Conservation (phyloP, 64 coral and sea anemone species). For the Platygyra sinensis region DNA sequence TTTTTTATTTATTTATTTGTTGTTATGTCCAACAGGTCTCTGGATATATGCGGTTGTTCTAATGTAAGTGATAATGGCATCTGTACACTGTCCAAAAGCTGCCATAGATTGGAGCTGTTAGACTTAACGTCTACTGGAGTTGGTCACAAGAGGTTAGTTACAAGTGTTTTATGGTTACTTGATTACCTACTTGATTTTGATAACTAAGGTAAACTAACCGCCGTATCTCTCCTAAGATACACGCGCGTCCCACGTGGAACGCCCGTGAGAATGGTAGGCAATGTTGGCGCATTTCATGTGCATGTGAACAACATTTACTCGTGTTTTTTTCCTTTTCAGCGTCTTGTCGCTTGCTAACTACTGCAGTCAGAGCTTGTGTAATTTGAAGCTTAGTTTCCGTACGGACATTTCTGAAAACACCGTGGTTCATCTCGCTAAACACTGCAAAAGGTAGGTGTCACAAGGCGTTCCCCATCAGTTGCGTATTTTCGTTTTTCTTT, state of each 20-base stretch:
- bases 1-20: no score
- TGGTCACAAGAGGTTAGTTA: conserved; percentile 75
- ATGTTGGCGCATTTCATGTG: no score
- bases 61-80: conserved; percentile 90
- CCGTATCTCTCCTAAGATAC: no score
- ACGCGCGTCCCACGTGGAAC: no score
- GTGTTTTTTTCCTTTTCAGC: conserved; percentile 47
- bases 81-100: conserved; percentile 76
- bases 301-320: neutral
- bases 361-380: conserved; percentile 87
- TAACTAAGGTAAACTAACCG: no score
- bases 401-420: conserved; percentile 78
- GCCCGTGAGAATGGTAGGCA: no score
- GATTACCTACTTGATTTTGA: neutral
- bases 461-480: neutral
- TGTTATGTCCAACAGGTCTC: conserved; percentile 53
- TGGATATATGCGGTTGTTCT: conserved; percentile 97
- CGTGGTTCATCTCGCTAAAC: conserved; percentile 75
- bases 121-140: conserved; percentile 95
- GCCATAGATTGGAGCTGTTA: conserved; percentile 73
- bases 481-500: neutral
- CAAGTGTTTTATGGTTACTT: neutral
- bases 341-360: conserved; percentile 91
- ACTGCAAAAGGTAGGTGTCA: conserved; percentile 82
- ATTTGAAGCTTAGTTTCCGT: conserved; percentile 95